Evolutionary conservation across 2,888 invertebrate genomes (phyloP), one percentile per base, ranked within the genome.

Genomic region (Strigamia crassipes): DNA sequence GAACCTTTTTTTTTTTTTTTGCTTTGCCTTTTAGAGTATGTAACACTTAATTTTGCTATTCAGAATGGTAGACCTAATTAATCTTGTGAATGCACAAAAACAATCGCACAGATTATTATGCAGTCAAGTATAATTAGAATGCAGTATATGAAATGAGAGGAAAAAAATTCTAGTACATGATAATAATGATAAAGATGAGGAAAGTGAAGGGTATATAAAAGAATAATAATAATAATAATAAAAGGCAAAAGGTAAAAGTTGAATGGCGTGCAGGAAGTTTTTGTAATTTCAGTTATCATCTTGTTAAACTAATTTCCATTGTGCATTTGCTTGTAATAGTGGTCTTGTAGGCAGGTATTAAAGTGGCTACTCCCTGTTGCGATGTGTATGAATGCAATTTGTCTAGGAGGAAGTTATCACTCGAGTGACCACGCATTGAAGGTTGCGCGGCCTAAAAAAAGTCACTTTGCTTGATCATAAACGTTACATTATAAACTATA

Each of bases 281-380:
- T 66, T 66, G 23, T 66, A 66, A 66, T 66, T 66, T 66, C 61
- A 66, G 61, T 66, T 66, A 66, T 66, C 61, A 66, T 66, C 61
- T 66, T 66, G 61, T 66, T 66, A 66, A 66, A 66, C 61, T 66
- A 66, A 66, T 66, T 66, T 66, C 61, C 61, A 66, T 66, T 66
- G 61, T 66, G 61, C 61, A 66, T 66, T 66, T 66, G 61, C 61
- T 66, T 66, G 61, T 66, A 66, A 66, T 66, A 23, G 61, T 66
- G 23, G 61, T 66, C 61, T 66, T 66, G 61, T 21, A 66, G 61
- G 61, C 61, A 66, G 23, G 61, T 23, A 66, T 66, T 66, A 66
- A 46, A 66, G 61, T 66, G 61, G 61, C 61, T 66, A 66, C 61
- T 66, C 61, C 61, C 61, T 66, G 21, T 66, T 66, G 61, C 23